Base-by-base conservation (phyloP, 2,888 invertebrate genomes). In the Silvanus unidentatus region DNA sequence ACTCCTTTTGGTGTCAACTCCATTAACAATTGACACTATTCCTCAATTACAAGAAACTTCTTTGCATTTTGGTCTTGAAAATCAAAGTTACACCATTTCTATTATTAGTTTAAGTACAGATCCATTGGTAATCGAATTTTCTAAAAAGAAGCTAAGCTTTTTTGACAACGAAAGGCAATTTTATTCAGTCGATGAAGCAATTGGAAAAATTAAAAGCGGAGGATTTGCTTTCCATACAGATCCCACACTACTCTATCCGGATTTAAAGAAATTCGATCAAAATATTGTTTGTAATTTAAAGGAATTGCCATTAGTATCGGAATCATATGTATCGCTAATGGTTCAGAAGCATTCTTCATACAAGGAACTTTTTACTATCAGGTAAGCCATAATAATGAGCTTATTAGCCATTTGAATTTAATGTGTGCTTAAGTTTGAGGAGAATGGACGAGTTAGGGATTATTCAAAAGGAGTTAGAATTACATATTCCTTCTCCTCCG, bases 181-280 rank as follows among this genome's bases (percentile, higher is more conserved):
- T 16, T 15, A 11, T 11, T 27, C 48, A 0, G 52, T 52, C 3
- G 52, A 52, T 12, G 65, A 65, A 28, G 76, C 75, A 2, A 62
- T 77, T 5, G 66, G 66, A 0, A 68, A 60, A 54, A 60, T 77
- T 0, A 72, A 71, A 51, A 48, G 55, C 1, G 76, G 75, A 68
- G 75, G 74, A 1, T 78, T 70, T 48, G 78, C 78, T 0, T 79
- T 73, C 48, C 77, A 77, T 44, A 72, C 73, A 0, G 76, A 77
- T 69, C 34, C 75, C 74, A 0, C 75, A 74, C 43, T 70, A 72
- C 0, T 22, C 4, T 22, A 22, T 8, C 4, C 3, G 3, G 22
- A 3, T 22, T 22, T 22, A 22, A 63, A 56, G 44, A 70, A 66
- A 0, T 76, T 75, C 47, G 64, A 68, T 1, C 69, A 72, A 30